Evolutionary conservation across 2,113 vertebrate genomes (phyloP).

Genomic region (Arothron firmamentum): DNA sequence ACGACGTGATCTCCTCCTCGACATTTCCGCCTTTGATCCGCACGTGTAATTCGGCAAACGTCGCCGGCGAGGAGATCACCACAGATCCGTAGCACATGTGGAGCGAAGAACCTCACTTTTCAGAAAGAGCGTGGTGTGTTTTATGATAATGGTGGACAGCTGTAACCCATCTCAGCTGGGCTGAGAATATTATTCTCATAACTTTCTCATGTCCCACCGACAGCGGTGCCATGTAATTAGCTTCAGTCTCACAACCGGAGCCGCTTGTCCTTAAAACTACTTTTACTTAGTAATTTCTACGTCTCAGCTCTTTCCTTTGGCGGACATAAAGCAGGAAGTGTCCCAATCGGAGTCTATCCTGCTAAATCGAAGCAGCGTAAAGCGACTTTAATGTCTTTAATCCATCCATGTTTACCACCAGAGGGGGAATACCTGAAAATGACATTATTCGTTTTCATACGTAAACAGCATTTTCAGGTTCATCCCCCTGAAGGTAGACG

Average conservation of each 20-base stretch:
- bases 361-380: constrained; percentile 7
- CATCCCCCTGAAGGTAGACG: neutral
- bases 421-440: constrained; percentile 4
- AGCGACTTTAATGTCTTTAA: neutral
- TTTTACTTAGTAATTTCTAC: neutral
- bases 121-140: neutral
- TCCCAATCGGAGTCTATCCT: neutral
- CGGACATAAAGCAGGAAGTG: neutral
- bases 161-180: too few species aligned
- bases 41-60: neutral
- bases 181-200: too few species aligned
- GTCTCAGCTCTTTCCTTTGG: neutral
- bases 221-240: too few species aligned
- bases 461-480: constrained; percentile 4
- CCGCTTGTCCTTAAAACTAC: too few species aligned
- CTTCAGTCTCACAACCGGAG: too few species aligned
- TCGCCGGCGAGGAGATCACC: neutral
- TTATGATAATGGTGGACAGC: neutral
- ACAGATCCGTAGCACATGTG: neutral
- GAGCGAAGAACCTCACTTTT: neutral
- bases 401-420: constrained; percentile 2
- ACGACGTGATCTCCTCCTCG: constrained; percentile 1
- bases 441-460: neutral
- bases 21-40: neutral
- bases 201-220: too few species aligned